These are phyloP conservation scores for Forbesichthys agassizii DNA, from an alignment of 2,113 vertebrate genomes.

Conservation along the genomic window DNA sequence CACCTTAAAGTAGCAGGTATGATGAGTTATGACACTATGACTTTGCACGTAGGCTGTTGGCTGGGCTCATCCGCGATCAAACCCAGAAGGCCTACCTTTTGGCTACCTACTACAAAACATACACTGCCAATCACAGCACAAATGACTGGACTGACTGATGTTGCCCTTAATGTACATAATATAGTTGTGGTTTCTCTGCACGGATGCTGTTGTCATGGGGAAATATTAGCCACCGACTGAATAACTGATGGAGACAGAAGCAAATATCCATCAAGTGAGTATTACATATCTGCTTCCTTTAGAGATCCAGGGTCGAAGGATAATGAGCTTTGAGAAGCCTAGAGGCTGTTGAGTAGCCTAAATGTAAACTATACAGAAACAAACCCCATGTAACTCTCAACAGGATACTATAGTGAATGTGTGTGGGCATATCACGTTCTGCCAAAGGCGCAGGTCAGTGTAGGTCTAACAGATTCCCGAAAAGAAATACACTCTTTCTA, in stretches of 20 bases:
- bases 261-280: constrained; percentile 33
- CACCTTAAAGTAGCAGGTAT: no score
- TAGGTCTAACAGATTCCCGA: constrained; percentile 30
- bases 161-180: constrained; percentile 51
- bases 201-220: constrained; percentile 44
- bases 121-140: constrained; percentile 51
- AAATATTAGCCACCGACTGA: constrained; percentile 38
- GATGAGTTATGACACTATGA: no score
- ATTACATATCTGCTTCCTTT: constrained; percentile 59
- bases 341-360: constrained; percentile 10
- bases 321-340: constrained; percentile 32
- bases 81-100: no score
- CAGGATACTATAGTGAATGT: constrained; percentile 53
- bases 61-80: no score
- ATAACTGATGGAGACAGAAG: constrained; percentile 60
- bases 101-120: background rate
- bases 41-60: no score
- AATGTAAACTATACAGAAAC: constrained; percentile 55
- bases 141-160: constrained; percentile 44
- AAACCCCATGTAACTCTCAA: constrained; percentile 53
- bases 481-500: constrained; percentile 37
- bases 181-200: constrained; percentile 41
- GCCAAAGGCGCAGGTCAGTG: constrained; percentile 26
- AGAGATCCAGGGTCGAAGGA: constrained; percentile 26
- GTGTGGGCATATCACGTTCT: constrained; percentile 55